Evolutionary conservation across 2,113 vertebrate species (phyloP), one percentile per base, ranked within the genome.

Genomic region (Trichomycterus rosablanca): DNA sequence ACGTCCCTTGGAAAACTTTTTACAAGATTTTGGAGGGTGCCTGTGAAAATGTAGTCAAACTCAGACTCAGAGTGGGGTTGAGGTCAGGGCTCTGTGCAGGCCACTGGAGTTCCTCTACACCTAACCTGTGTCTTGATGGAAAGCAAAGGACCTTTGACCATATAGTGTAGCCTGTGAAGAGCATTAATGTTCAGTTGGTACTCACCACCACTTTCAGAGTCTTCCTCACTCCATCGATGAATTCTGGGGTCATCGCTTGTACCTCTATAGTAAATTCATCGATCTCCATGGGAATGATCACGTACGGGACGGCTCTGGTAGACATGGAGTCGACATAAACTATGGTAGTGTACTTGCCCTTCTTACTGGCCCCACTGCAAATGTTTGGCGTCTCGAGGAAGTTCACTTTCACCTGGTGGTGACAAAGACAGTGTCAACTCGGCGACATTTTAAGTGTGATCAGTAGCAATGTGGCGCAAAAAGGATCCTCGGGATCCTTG

Each of bases 311-410:
- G 0, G 83, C n/a, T 23, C 62, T 2, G 0, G 87, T 87, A 1
- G 87, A 83, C 28, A 66, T 50, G 0, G 43, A 0, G 0, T 51
- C 65, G 14, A 92, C 10, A 0, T 0, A 0, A 0, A 89, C 1
- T 0, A 20, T 18, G 59, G 80, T 74, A 7, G 68, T 74, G 78
- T 76, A 76, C 22, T 79, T 78, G 5, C 0, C 2, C 67, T 83
- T 84, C 65, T 75, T 63, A 1, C 83, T 89, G 67, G 90, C 87
- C 3, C 78, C 24, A 1, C 89, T 87, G 78, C 90, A 92, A 55
- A 92, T 62, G 5, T 81, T 66, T 0, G 84, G 70, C 14, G 89
- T 88, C 70, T 89, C 1, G 1, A 86, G 24, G 28, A 91, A 64
- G 6, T 89, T 87, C 69, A 91, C 83, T 0, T 74, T 62, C 3